Evolutionary conservation across 1,140 invertebrate genomes (phyloP).

Genomic region (Phymorhynchus buccinoides): DNA sequence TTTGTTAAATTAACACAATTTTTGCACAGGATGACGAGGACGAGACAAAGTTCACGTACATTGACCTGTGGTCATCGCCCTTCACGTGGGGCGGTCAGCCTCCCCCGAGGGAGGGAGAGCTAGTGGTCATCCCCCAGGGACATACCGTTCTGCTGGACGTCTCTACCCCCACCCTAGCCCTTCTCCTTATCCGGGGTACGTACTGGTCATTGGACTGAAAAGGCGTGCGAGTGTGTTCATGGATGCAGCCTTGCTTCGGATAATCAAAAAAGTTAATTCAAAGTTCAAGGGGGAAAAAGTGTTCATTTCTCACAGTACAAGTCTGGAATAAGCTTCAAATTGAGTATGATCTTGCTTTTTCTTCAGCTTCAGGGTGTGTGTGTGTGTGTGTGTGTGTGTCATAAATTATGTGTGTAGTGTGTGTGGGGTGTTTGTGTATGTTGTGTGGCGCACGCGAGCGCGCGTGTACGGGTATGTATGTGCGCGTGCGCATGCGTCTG

Average conservation of each 20-base stretch:
- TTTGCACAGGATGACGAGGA: neutral
- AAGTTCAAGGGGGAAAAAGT: too few relatives aligned
- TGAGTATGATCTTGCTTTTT: too few relatives aligned
- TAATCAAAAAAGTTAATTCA: too few relatives aligned
- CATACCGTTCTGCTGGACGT: slow-evolving; percentile 67
- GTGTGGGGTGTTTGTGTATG: neutral
- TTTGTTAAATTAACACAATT: too few relatives aligned
- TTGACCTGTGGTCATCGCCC: slow-evolving; percentile 65
- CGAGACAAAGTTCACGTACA: slow-evolving; percentile 58
- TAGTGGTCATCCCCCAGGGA: slow-evolving; percentile 65
- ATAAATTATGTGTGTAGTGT: neutral
- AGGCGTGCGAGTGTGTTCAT: neutral
- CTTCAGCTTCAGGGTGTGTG: too few relatives aligned
- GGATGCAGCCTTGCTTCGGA: too few relatives aligned
- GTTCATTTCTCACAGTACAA: too few relatives aligned
- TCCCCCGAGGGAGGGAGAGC: slow-evolving; percentile 61
- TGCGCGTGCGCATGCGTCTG: neutral
- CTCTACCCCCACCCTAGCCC: slow-evolving; percentile 60
- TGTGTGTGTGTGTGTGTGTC: slow-evolving; percentile 4
- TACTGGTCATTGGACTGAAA: slow-evolving; percentile 48
- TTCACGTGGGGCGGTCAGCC: slow-evolving; percentile 63
- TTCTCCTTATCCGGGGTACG: slow-evolving; percentile 64
- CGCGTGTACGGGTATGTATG: neutral
- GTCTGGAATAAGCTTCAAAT: too few relatives aligned
- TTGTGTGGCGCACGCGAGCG: neutral